Evolutionary conservation across 2,888 invertebrate species (phyloP).

Genomic region (Chymomyza procnemis): DNA sequence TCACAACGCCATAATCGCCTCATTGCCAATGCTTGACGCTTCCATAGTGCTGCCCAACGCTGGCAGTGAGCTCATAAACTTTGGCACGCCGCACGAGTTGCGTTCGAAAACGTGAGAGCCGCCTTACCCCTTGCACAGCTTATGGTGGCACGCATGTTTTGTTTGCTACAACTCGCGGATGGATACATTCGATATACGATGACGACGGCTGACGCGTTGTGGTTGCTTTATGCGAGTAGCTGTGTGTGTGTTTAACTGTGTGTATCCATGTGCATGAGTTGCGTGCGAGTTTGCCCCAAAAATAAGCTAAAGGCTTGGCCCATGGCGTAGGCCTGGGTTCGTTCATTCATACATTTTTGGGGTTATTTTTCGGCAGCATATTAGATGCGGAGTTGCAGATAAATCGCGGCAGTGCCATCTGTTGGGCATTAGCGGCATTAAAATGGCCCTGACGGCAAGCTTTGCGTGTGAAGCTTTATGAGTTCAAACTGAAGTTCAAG

Average conservation of each 20-base stretch:
- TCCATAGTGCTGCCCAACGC: constrained; percentile 31
- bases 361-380: constrained; percentile 1
- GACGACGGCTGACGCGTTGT: background rate
- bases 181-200: background rate
- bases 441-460: constrained; percentile 23
- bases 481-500: constrained; percentile 26
- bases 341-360: constrained; percentile 23
- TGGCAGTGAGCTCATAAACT: constrained; percentile 48
- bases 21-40: constrained; percentile 35
- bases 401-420: constrained; percentile 49
- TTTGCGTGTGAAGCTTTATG: constrained; percentile 38
- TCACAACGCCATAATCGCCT: background rate
- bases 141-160: constrained; percentile 17
- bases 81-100: constrained; percentile 34
- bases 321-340: background rate
- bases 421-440: constrained; percentile 50
- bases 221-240: background rate
- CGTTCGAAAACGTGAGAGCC: constrained; percentile 20
- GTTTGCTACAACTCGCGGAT: background rate
- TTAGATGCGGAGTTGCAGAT: constrained; percentile 11
- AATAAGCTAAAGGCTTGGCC: constrained; percentile 38
- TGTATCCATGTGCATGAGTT: constrained; percentile 8
- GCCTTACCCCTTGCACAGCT: constrained; percentile 12
- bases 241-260: background rate
- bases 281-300: constrained; percentile 34